Conservation (phyloP, 2,113 vertebrate genomes). For the Phaethornis superciliosus region DNA sequence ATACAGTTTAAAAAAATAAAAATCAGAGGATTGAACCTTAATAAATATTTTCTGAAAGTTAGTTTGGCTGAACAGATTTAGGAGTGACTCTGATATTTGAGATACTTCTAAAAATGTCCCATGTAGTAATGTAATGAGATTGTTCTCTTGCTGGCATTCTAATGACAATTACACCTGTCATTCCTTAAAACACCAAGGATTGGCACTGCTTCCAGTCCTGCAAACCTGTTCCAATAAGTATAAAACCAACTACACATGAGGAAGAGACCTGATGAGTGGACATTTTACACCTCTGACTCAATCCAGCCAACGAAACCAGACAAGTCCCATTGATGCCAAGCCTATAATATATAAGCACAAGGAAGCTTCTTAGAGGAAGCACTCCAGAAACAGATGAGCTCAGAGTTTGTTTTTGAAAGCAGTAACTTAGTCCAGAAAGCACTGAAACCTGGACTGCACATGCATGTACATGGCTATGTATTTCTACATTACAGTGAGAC, state of each 20-base stretch:
- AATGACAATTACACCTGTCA: not conserved
- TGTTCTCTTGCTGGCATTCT: not conserved
- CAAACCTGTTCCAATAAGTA: not conserved
- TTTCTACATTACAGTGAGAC: not conserved
- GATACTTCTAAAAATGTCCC: not conserved
- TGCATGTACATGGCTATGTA: not conserved
- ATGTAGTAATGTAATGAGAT: not conserved
- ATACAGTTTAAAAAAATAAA: not conserved
- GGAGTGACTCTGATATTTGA: not conserved
- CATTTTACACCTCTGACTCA: conserved; percentile 28
- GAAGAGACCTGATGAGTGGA: not conserved
- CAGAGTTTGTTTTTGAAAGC: not conserved
- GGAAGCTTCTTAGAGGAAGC: not conserved
- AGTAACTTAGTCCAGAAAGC: not conserved
- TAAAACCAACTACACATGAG: not conserved
- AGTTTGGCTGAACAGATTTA: not conserved
- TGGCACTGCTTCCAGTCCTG: not conserved
- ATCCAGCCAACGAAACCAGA: conserved; percentile 36
- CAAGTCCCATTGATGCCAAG: not conserved
- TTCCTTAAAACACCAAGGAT: not conserved
- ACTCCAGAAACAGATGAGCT: not conserved
- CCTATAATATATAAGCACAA: not conserved
- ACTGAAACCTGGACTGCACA: not conserved
- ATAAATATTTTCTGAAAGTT: not conserved
- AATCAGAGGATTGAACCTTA: not conserved